Evolutionary conservation across 92 coral and sea anemone genomes (phyloP), one percentile per base, ranked within the genome.

Genomic region (Paramuricea clavata): DNA sequence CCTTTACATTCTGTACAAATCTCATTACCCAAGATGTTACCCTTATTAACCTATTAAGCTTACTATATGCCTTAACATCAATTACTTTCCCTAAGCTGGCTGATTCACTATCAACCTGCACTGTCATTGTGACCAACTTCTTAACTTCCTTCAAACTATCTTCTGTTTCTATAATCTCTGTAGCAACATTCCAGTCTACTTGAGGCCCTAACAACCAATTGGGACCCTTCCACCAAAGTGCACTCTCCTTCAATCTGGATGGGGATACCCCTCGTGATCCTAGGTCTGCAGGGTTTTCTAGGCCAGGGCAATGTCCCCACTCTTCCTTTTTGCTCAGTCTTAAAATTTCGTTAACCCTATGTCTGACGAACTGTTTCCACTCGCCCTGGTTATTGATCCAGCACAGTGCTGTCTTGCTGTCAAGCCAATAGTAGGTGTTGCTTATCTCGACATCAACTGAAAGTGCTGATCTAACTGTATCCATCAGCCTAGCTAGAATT

Each of bases 191-290:
- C 83, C 83, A 77, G 31, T n/a, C n/a, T n/a, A n/a, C n/a, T n/a
- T n/a, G n/a, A 5, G 69, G 35, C 8, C 26, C 26, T 5, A 47
- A 79, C 1, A 79, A 47, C 73, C 73, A 79, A 5, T 52, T 31
- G 16, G 84, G 84, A 1, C 72, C 84, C 7, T 79, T 79, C 84
- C 84, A 79, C 84, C 71, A 54, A 26, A 79, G 71, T 1, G 15
- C 31, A 19, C 16, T 27, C 2, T 0, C 60, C 50, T 79, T 79
- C 22, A 79, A 43, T 1, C 44, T 17, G 1, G 16, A 21, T 25
- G 85, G 43, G 23, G 16, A 15, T 26, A 23, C 85, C n/a, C 84
- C 84, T 12, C 84, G 41, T 13, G 84, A 79, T 39, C 84, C 84
- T 39, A 81, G 15, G 85, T 81, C 85, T 2, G 85, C 75, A 12